These are phyloP conservation scores for Oxyruncus cristatus DNA, from an alignment of 2,113 vertebrate genomes.

Conservation along the genomic window DNA sequence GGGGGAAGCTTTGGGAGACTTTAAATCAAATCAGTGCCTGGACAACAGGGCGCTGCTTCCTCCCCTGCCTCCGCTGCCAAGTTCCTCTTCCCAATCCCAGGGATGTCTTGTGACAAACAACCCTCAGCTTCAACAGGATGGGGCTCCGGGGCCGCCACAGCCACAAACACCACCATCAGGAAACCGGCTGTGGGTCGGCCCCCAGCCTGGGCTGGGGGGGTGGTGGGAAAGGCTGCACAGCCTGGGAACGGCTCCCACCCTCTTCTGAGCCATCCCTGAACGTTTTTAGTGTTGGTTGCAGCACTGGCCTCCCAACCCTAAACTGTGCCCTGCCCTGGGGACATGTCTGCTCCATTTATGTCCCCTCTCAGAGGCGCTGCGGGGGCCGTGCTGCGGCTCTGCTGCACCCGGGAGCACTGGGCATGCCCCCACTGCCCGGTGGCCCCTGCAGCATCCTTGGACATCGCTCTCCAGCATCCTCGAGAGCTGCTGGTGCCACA, in stretches of 20 bases:
- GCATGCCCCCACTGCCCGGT: rapidly evolving
- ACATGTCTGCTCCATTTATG: neutral
- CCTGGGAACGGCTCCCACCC: neutral
- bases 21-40: neutral
- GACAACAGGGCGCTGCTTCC: neutral
- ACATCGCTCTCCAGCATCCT: neutral
- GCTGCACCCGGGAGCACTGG: neutral
- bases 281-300: rapidly evolving
- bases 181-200: neutral
- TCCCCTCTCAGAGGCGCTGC: neutral
- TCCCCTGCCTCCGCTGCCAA: neutral
- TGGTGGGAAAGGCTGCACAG: neutral
- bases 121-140: neutral
- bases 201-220: neutral
- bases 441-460: neutral
- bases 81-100: neutral
- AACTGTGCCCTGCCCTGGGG: neutral
- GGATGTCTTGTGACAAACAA: neutral
- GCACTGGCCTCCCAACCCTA: neutral
- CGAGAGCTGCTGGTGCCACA: neutral
- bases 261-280: neutral
- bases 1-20: neutral
- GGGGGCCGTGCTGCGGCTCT: neutral
- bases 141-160: neutral
- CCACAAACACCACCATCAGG: neutral